These are phyloP conservation scores for Eptatretus atami DNA, from an alignment of 2,797 vertebrate species.

Conservation along the genomic window DNA sequence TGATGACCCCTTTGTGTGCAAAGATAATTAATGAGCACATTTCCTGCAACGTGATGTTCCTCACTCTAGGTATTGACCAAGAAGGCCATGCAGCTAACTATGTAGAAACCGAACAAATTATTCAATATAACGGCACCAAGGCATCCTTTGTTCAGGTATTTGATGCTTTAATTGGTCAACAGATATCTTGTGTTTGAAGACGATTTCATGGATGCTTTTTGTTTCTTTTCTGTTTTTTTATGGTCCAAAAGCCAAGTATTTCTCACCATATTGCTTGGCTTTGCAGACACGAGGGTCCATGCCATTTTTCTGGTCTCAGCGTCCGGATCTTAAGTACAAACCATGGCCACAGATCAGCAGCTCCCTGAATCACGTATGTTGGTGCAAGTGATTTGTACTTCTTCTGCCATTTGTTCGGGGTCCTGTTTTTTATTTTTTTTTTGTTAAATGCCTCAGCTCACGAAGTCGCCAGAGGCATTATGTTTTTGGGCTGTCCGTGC, in stretches of 20 bases:
- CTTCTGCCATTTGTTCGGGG: neutral
- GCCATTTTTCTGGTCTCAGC: slow-evolving; percentile 83
- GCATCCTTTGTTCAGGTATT: slow-evolving; percentile 61
- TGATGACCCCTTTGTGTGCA: no score
- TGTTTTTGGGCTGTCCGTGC: no score
- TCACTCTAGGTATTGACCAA: slow-evolving; percentile 45
- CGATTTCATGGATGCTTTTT: no score
- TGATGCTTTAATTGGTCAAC: neutral
- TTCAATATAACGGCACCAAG: slow-evolving; percentile 40
- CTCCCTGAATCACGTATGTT: slow-evolving; percentile 48
- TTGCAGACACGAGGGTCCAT: slow-evolving; percentile 68
- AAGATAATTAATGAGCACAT: no score
- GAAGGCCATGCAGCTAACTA: slow-evolving; percentile 90
- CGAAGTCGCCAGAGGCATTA: no score
- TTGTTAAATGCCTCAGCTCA: no score
- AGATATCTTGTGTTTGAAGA: neutral
- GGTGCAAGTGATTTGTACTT: neutral
- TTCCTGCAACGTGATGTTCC: neutral
- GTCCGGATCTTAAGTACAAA: slow-evolving; percentile 82
- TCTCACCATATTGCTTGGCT: no score
- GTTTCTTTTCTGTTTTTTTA: no score
- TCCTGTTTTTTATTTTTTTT: no score
- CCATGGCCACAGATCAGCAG: slow-evolving; percentile 80
- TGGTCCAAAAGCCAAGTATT: no score
- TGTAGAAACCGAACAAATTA: slow-evolving; percentile 69